These are phyloP conservation scores for Crocallis elinguaria DNA, from an alignment of 2,888 invertebrate species.

Conservation along the genomic window DNA sequence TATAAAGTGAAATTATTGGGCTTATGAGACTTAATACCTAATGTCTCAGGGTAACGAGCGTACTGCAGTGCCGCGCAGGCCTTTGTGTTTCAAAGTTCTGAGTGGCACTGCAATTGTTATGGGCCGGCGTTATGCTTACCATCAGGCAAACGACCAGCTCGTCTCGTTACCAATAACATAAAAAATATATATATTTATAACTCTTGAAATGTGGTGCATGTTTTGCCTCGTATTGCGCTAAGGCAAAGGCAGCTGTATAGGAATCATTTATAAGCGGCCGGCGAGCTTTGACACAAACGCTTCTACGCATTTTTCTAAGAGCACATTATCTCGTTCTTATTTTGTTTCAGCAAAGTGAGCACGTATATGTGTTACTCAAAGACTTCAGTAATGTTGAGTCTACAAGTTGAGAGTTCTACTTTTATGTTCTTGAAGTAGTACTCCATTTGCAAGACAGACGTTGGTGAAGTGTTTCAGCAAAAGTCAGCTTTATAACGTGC, in stretches of 20 bases:
- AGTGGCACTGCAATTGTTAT: too few relatives aligned
- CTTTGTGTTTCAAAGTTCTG: too few relatives aligned
- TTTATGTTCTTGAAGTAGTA: not conserved
- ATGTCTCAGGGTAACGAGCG: too few relatives aligned
- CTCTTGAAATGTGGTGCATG: too few relatives aligned
- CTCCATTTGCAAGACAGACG: not conserved
- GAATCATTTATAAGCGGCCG: not conserved
- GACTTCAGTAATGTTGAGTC: not conserved
- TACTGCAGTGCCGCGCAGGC: too few relatives aligned
- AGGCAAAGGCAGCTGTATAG: not conserved
- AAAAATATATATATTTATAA: too few relatives aligned
- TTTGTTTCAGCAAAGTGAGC: not conserved
- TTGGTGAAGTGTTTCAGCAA: not conserved
- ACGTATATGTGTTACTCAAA: slow-evolving; percentile 1
- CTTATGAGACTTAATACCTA: too few relatives aligned
- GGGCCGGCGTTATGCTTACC: too few relatives aligned
- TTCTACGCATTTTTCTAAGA: not conserved
- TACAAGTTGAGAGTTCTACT: not conserved
- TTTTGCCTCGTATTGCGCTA: too few relatives aligned
- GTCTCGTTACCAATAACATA: too few relatives aligned
- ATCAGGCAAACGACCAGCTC: too few relatives aligned
- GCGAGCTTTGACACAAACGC: not conserved
- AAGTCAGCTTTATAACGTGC: not conserved
- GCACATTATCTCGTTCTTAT: not conserved
- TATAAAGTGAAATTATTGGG: too few relatives aligned